A percentile compares a stretch with the other conserved stretches of the same genome.
These are phyloP conservation scores for Sterna hirundo DNA, from an alignment of 2,113 vertebrate genomes.

Conservation along the genomic window DNA sequence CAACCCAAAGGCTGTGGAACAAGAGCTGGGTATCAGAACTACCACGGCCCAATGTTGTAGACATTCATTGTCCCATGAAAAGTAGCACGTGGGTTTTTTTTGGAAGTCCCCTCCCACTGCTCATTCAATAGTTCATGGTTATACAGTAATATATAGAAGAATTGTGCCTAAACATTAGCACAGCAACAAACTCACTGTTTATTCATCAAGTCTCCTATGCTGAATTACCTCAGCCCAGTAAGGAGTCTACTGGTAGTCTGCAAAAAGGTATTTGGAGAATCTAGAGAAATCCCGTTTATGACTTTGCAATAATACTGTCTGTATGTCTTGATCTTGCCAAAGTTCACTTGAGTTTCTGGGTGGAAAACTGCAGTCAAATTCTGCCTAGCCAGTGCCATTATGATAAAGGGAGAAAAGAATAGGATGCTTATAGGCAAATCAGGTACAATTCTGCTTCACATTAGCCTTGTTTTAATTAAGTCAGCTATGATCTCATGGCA, in stretches of 20 bases:
- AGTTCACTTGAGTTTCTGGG: constrained; percentile 16
- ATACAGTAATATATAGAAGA: background rate
- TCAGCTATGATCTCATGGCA: constrained; percentile 52
- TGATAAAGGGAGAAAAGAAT: background rate
- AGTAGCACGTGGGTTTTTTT: background rate
- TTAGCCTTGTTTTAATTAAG: constrained; percentile 40
- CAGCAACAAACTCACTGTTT: background rate
- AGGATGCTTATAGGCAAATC: background rate
- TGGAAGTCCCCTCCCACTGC: background rate
- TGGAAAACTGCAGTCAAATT: background rate
- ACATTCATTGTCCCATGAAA: fast-evolving
- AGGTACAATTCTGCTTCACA: constrained; percentile 51
- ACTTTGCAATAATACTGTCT: constrained; percentile 3
- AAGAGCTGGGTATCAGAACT: background rate
- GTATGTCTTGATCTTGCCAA: background rate
- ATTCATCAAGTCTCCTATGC: background rate
- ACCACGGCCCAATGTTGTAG: fast-evolving
- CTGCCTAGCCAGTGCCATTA: background rate
- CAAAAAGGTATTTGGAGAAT: constrained; percentile 19
- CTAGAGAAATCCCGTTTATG: background rate
- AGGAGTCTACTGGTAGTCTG: background rate
- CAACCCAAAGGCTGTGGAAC: background rate
- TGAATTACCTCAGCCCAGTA: background rate
- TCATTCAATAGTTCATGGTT: background rate
- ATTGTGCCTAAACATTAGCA: background rate